Conservation (phyloP, 2,113 vertebrate species). For the Grallaria varia region DNA sequence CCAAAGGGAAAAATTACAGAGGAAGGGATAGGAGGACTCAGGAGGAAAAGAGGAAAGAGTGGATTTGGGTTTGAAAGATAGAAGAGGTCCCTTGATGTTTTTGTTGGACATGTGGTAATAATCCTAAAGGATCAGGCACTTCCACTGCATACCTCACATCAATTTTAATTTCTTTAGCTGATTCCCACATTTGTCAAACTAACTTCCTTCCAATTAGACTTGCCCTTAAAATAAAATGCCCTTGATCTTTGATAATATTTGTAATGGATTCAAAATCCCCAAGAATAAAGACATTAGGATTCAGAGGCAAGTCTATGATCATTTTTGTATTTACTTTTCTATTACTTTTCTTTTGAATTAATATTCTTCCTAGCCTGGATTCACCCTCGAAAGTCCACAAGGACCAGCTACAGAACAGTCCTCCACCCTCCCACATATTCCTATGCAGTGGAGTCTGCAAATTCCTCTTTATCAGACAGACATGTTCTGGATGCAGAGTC, state of each 20-base stretch:
- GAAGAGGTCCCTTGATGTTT: background rate
- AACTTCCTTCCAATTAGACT: constrained; percentile 58
- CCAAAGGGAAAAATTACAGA: background rate
- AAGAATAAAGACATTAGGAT: constrained; percentile 24
- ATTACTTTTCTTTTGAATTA: constrained; percentile 33
- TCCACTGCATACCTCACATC: background rate
- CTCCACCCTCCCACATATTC: background rate
- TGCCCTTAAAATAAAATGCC: constrained; percentile 56
- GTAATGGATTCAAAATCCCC: constrained; percentile 50
- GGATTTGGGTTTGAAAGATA: background rate
- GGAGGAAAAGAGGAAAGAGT: background rate
- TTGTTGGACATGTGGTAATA: background rate
- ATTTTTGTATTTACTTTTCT: constrained; percentile 44
- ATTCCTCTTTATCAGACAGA: background rate
- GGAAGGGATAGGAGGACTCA: background rate
- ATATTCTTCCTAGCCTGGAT: background rate
- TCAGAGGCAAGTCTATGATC: background rate
- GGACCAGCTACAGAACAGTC: background rate
- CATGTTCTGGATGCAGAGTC: rapidly evolving
- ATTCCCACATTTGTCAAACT: constrained; percentile 34
- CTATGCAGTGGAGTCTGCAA: background rate
- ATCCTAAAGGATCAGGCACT: background rate
- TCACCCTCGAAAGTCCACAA: background rate
- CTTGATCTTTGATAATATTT: constrained; percentile 59
- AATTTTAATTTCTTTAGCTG: constrained; percentile 43